Base-by-base conservation (phyloP, 2,113 vertebrate species). In the Phyllostomus hastatus region DNA sequence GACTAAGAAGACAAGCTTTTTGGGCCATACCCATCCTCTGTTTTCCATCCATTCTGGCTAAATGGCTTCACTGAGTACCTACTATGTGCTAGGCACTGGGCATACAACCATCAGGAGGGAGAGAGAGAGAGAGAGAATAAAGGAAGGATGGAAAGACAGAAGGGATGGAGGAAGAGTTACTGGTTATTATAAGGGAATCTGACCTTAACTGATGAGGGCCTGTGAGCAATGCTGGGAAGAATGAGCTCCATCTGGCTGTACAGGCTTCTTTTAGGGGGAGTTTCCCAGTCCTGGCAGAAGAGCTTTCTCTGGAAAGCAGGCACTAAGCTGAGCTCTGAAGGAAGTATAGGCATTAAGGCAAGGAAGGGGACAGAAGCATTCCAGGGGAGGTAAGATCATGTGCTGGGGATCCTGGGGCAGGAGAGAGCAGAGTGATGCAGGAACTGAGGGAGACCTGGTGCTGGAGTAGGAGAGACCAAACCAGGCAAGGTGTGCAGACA, bases 231-330 rank as follows among this genome's bases (percentile, higher is more conserved):
- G 24, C n/a, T 75, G 31, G 26, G 59, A 26, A 43, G 46, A 64
- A n/a, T 24, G 59, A 35, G 24, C 19, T 52, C 75, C 43, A 26
- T 9, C 1, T 1, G 0, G 28, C 41, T 43, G 4, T 7, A 5
- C 2, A 7, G 11, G 33, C 38, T n/a, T 33, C 7, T 2, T 4
- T 35, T 2, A 54, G 64, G 3, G 50, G 14, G 26, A 38, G 15
- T 33, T 17, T 20, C n/a, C 46, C 16, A 14, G 43, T 1, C 8
- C 0, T 2, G 4, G n/a, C 14, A 38, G 4, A 80, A 48, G n/a
- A 82, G 4, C 50, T 70, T n/a, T 26, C n/a, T 61, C n/a, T 1
- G 10, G 38, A 67, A 76, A 26, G 57, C 57, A 41, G 43, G 57
- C 31, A 7, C 52, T 16, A 24, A 86, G 33, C 22, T 46, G 16